Evolutionary conservation across 2,888 invertebrate genomes (phyloP), one percentile per base, ranked within the genome.

Genomic region (Tenthredo amoena): DNA sequence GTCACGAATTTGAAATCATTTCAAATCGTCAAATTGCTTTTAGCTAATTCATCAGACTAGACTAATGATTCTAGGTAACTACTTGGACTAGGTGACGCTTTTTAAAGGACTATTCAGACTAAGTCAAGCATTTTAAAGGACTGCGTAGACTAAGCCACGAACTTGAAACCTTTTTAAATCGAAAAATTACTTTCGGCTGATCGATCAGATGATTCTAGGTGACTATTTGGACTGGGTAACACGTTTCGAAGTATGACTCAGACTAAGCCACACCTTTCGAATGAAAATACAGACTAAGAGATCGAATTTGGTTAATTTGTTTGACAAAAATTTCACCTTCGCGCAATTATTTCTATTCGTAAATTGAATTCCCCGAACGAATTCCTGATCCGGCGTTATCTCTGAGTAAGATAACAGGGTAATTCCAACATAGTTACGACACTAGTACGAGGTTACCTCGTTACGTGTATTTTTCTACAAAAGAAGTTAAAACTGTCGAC

Each of bases 371-470:
- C 7, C 26, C 10, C 12, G 6, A 62, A 62, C 62, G 62, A 21
- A 26, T 62, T 62, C 26, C 10, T 21, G 26, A 12, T 2, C 21
- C 62, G 26, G 1, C 62, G 10, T 62, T 62, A 62, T 62, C 62
- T 62, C 21, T 10, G 9, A 26, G 6, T 26, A 62, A 62, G 62
- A 62, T 62, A 62, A 62, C 26, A 26, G 26, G 26, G 26, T 62
- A 62, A 62, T 62, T 62, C 62, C 62, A 62, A 62, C 62, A 62
- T 62, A 62, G 62, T 62, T 62, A 62, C 62, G 62, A 62, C 26
- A 26, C 26, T 10, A 26, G 2, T 55, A 50, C 55, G n/a, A 62
- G 26, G 62, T 26, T 62, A 21, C 26, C 62, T 10, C 21, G 21
- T 26, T 26, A 26, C 62, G 26, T 26, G 62, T 62, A 26, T 26